Evolutionary conservation across 1,140 invertebrate species (phyloP).

Genomic region (Drosophila sp.): DNA sequence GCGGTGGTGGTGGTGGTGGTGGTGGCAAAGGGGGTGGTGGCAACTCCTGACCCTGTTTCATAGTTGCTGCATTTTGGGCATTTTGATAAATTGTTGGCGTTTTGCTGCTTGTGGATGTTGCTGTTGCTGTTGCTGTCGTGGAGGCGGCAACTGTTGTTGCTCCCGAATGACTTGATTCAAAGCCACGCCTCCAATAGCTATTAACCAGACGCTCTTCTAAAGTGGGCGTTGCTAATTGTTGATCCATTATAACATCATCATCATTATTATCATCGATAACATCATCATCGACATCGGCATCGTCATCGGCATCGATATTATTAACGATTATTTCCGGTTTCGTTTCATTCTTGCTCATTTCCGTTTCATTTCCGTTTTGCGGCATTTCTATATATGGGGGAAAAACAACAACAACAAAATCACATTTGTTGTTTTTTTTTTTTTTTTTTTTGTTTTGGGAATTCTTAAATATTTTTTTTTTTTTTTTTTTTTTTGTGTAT

Average conservation of each 20-base stretch:
- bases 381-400: constrained; percentile 59
- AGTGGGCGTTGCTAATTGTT: constrained; percentile 17
- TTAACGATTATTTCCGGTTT: constrained; percentile 29
- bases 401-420: constrained; percentile 69
- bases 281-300: constrained; percentile 20
- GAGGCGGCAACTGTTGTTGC: constrained; percentile 42
- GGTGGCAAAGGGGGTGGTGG: constrained; percentile 47
- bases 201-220: constrained; percentile 91
- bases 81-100: constrained; percentile 76
- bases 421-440: constrained; percentile 56
- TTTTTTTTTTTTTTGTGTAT: constrained; percentile 25
- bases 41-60: constrained; percentile 65
- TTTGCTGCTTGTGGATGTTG: constrained; percentile 56
- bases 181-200: constrained; percentile 88
- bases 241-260: neutral
- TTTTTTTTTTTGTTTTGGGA: constrained; percentile 31
- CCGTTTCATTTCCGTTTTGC: constrained; percentile 16
- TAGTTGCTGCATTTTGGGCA: constrained; percentile 34
- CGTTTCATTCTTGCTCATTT: constrained; percentile 18
- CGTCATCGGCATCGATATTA: constrained; percentile 41
- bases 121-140: constrained; percentile 44
- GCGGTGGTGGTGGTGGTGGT: constrained; percentile 20
- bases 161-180: constrained; percentile 84
- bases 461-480: constrained; percentile 30
- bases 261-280: neutral